Evolutionary conservation across 2,797 vertebrate genomes (phyloP), one percentile per base, ranked within the genome.

Genomic region (Crax fasciolata): DNA sequence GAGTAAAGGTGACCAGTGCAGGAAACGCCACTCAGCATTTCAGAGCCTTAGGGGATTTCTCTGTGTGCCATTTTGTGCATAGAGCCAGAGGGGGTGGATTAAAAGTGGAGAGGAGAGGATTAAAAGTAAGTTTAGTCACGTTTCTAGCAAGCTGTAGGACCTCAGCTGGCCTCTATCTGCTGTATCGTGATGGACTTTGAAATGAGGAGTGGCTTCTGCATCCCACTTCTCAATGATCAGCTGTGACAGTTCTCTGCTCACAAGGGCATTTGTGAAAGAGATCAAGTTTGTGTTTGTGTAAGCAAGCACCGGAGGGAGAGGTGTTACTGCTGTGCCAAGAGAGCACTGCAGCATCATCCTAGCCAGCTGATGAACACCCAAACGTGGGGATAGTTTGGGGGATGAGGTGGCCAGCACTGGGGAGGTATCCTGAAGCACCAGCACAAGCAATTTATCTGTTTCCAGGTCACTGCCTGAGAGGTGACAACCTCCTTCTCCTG

Each of bases 161-260:
- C 48, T 82, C 27, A 30, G 27, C 43, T 84, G 19, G 43, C 63
- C 23, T 52, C 49, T 65, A 3, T 65, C 10, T 2, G 57, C 54
- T 54, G 18, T 41, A 19, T 78, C 43, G 19, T 52, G 80, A 58
- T 9, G 59, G 28, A 5, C 35, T 95, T 89, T 94, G 84, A 92
- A 80, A 0, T 78, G 59, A 59, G 21, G 35, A 80, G n/a, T 16
- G 76, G 54, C 7, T 72, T 78, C 72, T 28, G 65, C 46, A 55
- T 59, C 11, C 66, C 5, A 9, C 24, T 88, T 59, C 76, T 81
- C 57, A 44, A 35, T 6, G 30, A 80, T 58, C 44, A 77, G 28
- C 16, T 79, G 19, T 13, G 35, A 73, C 48, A 78, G 65, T 75
- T 68, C 38, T 44, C 32, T 24, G 19, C 63, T 73, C 30, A 14